Conservation (phyloP, 2,797 vertebrate genomes). For the Xenentodon cancila region DNA sequence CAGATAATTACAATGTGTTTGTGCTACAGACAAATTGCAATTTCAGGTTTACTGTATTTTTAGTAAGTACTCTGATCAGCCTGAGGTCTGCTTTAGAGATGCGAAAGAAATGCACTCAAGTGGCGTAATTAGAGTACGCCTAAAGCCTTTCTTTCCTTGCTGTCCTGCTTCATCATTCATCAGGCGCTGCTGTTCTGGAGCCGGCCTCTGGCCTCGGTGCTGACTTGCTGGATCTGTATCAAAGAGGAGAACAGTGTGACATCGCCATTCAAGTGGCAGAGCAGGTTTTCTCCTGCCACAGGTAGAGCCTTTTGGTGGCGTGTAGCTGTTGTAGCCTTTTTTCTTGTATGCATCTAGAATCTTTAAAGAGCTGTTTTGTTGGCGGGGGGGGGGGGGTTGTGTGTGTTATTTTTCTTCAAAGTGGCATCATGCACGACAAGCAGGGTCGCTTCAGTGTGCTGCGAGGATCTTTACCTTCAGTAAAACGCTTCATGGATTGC, state of each 20-base stretch:
- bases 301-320: constrained; percentile 74
- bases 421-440: too few relatives aligned
- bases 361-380: too few relatives aligned
- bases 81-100: too few relatives aligned
- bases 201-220: constrained; percentile 88
- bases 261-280: constrained; percentile 88
- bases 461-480: too few relatives aligned
- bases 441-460: too few relatives aligned
- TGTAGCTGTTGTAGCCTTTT: not conserved
- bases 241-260: constrained; percentile 85
- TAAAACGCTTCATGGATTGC: constrained; percentile 13
- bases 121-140: not conserved
- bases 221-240: constrained; percentile 88
- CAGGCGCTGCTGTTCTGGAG: constrained; percentile 73
- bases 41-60: constrained; percentile 1
- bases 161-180: constrained; percentile 6
- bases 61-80: constrained; percentile 1
- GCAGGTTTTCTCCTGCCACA: constrained; percentile 90
- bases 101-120: not conserved
- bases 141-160: not conserved
- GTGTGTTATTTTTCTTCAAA: too few relatives aligned
- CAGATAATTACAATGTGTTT: constrained; percentile 26
- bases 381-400: too few relatives aligned
- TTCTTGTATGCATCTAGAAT: too few relatives aligned
- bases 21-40: not conserved